Percentiles rank a stretch among this genome's conserved stretches.
These are phyloP conservation scores for Salpingus planirostris DNA, from an alignment of 2,888 invertebrate species.

Conservation along the genomic window DNA sequence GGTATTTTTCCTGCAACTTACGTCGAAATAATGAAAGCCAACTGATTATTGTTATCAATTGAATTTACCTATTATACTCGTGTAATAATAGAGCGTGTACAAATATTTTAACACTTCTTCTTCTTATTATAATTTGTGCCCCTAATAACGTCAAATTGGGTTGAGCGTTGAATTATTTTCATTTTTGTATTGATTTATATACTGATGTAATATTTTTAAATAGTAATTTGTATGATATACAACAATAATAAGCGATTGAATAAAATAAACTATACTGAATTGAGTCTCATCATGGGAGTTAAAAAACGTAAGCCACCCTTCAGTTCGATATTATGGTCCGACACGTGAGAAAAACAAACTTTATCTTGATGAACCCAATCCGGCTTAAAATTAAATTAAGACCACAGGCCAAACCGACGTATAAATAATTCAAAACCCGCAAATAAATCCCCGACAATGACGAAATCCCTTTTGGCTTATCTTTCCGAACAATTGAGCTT, in stretches of 20 bases:
- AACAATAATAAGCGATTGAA: too few relatives aligned
- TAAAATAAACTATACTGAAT: too few relatives aligned
- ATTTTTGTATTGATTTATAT: too few relatives aligned
- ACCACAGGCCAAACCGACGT: constrained; percentile 30
- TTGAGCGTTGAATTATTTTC: too few relatives aligned
- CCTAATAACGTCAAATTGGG: constrained; percentile 3
- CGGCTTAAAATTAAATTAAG: constrained; percentile 32
- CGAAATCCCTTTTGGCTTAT: constrained; percentile 37
- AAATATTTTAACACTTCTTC: constrained; percentile 4
- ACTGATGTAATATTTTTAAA: too few relatives aligned
- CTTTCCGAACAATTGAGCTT: constrained; percentile 39
- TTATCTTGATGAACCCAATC: constrained; percentile 12
- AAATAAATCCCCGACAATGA: constrained; percentile 25
- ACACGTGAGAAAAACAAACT: constrained; percentile 26
- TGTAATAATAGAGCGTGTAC: too few relatives aligned
- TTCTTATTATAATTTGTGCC: constrained; percentile 2
- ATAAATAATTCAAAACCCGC: constrained; percentile 36
- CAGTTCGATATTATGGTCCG: too few relatives aligned
- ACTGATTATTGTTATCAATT: constrained; percentile 3
- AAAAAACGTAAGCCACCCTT: too few relatives aligned
- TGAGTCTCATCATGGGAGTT: too few relatives aligned
- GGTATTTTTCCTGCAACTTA: constrained; percentile 94
- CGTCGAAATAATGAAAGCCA: constrained; percentile 62
- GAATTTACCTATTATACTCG: too few relatives aligned
- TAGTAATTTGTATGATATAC: too few relatives aligned